Conservation (phyloP, 2,888 invertebrate genomes). For the Pocota personata region DNA sequence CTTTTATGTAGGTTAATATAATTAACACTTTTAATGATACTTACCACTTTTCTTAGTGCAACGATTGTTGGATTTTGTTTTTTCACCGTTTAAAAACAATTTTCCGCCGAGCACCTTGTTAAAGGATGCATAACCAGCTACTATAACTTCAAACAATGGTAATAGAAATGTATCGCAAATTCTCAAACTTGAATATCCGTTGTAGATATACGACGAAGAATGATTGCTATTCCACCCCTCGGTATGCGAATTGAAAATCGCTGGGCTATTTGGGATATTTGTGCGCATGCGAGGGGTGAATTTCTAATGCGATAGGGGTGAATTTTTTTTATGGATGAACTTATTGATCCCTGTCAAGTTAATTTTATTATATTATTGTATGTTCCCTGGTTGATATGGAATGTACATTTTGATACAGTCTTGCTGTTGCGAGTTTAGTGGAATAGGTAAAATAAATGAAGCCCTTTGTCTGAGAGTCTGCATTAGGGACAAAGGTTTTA, state of each 20-base stretch:
- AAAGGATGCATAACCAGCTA: conserved; percentile 64
- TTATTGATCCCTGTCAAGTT: conserved; percentile 36
- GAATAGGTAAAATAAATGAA: not conserved
- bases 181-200: conserved; percentile 42
- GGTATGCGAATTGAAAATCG: conserved; percentile 1
- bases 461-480: not conserved
- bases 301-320: conserved; percentile 53
- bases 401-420: conserved; percentile 25
- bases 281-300: conserved; percentile 67
- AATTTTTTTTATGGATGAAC: conserved; percentile 31
- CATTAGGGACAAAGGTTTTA: not conserved
- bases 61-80: not conserved
- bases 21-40: not conserved
- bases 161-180: conserved; percentile 42
- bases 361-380: conserved; percentile 7
- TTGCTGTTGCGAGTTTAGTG: not conserved
- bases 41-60: conserved; percentile 31
- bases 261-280: not conserved
- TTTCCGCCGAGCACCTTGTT: conserved; percentile 46
- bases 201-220: conserved; percentile 29
- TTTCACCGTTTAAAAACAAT: conserved; percentile 22
- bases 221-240: conserved; percentile 43
- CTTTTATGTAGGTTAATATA: not conserved
- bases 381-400: not conserved
- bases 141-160: conserved; percentile 44